Conservation (phyloP, 1,140 invertebrate species). For the Ceratosolen fusciceps region DNA sequence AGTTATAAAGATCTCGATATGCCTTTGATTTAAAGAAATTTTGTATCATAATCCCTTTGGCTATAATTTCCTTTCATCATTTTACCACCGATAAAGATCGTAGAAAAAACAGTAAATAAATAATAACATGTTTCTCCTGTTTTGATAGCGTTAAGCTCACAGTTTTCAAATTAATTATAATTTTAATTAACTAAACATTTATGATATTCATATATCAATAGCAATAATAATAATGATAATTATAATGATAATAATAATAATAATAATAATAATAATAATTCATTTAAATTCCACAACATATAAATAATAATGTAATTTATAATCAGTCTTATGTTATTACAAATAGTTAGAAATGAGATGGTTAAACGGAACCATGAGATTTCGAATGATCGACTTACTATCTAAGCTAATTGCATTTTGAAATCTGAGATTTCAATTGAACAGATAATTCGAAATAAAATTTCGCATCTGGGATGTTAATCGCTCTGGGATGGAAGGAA, state of each 20-base stretch:
- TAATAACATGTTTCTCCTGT: neutral
- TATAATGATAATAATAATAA: slow-evolving; percentile 29
- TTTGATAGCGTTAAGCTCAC: neutral
- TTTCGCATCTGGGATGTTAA: too few species aligned
- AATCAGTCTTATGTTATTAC: slow-evolving; percentile 50
- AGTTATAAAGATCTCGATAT: slow-evolving; percentile 46
- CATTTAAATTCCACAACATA: slow-evolving; percentile 9
- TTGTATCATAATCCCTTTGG: slow-evolving; percentile 3
- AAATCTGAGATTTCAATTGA: too few species aligned
- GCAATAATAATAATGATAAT: slow-evolving; percentile 12
- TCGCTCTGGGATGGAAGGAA: too few species aligned
- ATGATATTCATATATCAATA: neutral
- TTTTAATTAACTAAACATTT: neutral
- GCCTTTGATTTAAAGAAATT: slow-evolving; percentile 43
- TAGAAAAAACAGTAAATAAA: slow-evolving; percentile 21
- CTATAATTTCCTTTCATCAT: slow-evolving; percentile 18
- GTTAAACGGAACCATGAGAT: neutral
- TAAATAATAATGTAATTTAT: slow-evolving; percentile 39
- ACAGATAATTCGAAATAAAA: too few species aligned
- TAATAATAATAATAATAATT: slow-evolving; percentile 9
- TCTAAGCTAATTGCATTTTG: neutral
- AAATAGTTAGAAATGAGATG: slow-evolving; percentile 26
- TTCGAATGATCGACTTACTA: neutral
- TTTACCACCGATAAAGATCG: slow-evolving; percentile 10
- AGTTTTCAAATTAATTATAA: slow-evolving; percentile 3